phyloP scores from a whole-genome alignment of 2,113 vertebrate species.

The Pipra filicauda region DNA sequence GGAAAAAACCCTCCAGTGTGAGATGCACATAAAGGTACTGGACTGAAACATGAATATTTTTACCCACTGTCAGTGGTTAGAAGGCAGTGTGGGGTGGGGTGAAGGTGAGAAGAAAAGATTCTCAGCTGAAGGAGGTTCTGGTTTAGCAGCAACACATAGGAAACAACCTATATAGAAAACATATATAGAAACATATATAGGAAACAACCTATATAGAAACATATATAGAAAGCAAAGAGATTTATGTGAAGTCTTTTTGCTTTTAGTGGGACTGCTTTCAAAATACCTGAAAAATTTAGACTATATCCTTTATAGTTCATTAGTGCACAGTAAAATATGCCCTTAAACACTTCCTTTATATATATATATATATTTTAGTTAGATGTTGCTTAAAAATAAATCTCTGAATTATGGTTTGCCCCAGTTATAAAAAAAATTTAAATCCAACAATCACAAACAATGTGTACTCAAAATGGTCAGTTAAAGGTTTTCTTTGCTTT shows the following conservation, averaged over 20 bases:
- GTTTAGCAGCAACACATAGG: neutral
- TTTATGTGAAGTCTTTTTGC: neutral
- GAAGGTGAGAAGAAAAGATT: neutral
- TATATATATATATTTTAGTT: neutral
- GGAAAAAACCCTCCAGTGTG: slow-evolving; percentile 39
- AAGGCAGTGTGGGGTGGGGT: neutral
- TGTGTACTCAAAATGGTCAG: neutral
- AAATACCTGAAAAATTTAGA: neutral
- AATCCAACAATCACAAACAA: neutral
- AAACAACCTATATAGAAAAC: too few relatives aligned
- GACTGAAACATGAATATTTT: slow-evolving; percentile 37
- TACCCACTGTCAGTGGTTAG: neutral
- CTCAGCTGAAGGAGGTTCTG: neutral
- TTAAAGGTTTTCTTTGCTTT: neutral
- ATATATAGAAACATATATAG: too few relatives aligned
- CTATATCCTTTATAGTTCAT: neutral
- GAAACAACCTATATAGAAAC: neutral
- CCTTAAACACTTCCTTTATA: neutral
- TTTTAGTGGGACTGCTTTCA: neutral
- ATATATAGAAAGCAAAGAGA: neutral
- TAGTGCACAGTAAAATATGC: neutral
- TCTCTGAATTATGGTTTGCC: neutral
- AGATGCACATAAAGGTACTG: neutral
- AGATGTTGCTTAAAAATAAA: neutral
- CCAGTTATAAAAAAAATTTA: neutral